phyloP scores from a whole-genome alignment of 1,140 invertebrate genomes.

The Drosophila ananassae region DNA sequence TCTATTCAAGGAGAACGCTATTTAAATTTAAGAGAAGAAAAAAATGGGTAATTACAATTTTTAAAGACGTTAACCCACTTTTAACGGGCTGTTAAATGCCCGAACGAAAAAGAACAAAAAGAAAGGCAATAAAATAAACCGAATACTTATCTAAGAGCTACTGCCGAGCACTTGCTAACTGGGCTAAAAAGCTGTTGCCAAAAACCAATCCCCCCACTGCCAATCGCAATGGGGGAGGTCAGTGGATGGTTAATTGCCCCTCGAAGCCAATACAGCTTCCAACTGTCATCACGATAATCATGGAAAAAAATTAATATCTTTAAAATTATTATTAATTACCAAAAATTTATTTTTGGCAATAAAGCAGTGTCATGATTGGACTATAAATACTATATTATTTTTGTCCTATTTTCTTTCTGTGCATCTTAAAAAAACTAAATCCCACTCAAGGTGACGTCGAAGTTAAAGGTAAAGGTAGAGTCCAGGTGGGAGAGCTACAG shows the following conservation, averaged over 20 bases:
- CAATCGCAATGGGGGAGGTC: conserved; percentile 47
- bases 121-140: conserved; percentile 21
- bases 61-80: conserved; percentile 57
- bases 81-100: conserved; percentile 35
- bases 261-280: conserved; percentile 18
- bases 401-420: conserved; percentile 7
- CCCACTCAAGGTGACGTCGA: neutral
- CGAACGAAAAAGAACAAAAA: conserved; percentile 14
- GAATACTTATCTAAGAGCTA: conserved; percentile 28
- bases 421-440: neutral
- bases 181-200: conserved; percentile 28
- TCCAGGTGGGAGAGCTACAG: conserved; percentile 45
- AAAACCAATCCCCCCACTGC: conserved; percentile 10
- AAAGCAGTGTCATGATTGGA: neutral
- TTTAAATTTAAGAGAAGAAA: conserved; percentile 14
- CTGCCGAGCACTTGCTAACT: conserved; percentile 43
- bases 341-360: neutral
- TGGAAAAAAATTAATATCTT: neutral
- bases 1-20: conserved; percentile 1
- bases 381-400: neutral
- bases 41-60: conserved; percentile 10
- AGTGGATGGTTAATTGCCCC: conserved; percentile 68
- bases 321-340: neutral
- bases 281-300: conserved; percentile 12
- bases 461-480: conserved; percentile 15